Evolutionary conservation across 2,888 invertebrate species (phyloP).

Genomic region (Caenorhabditis auriculariae): DNA sequence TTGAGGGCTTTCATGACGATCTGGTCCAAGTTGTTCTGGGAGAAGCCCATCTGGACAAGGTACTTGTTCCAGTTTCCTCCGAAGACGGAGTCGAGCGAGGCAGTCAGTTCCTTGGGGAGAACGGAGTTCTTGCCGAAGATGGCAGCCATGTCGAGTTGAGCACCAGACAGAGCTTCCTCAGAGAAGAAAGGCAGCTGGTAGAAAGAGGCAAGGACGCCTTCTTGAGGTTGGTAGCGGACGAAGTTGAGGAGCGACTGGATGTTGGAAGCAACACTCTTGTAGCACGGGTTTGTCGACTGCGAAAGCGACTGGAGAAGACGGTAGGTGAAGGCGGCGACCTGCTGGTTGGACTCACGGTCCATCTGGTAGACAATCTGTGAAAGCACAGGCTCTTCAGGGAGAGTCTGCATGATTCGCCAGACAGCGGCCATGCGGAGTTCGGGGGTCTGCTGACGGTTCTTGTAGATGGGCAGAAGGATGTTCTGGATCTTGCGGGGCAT

Average conservation of each 20-base stretch:
- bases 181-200: slow-evolving; percentile 33
- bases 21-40: slow-evolving; percentile 33
- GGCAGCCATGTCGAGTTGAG: slow-evolving; percentile 25
- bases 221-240: slow-evolving; percentile 5
- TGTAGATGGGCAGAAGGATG: slow-evolving; percentile 47
- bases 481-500: slow-evolving; percentile 35
- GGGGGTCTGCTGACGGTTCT: slow-evolving; percentile 43
- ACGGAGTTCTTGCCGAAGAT: slow-evolving; percentile 36
- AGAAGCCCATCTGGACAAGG: slow-evolving; percentile 21
- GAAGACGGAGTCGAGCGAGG: slow-evolving; percentile 36
- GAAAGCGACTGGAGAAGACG: slow-evolving; percentile 22
- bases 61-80: slow-evolving; percentile 39
- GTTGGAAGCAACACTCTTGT: slow-evolving; percentile 1
- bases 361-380: slow-evolving; percentile 46
- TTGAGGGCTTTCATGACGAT: slow-evolving; percentile 14
- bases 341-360: slow-evolving; percentile 45
- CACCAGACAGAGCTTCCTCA: slow-evolving; percentile 17
- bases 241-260: slow-evolving; percentile 3
- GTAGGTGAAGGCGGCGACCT: slow-evolving; percentile 49
- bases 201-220: slow-evolving; percentile 6
- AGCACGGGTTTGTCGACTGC: slow-evolving; percentile 28
- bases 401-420: slow-evolving; percentile 46
- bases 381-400: slow-evolving; percentile 43
- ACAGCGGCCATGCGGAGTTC: slow-evolving; percentile 52
- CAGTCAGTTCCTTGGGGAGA: slow-evolving; percentile 22